Evolutionary conservation across 2,113 vertebrate genomes (phyloP).

Genomic region (Pontoporia blainvillei): DNA sequence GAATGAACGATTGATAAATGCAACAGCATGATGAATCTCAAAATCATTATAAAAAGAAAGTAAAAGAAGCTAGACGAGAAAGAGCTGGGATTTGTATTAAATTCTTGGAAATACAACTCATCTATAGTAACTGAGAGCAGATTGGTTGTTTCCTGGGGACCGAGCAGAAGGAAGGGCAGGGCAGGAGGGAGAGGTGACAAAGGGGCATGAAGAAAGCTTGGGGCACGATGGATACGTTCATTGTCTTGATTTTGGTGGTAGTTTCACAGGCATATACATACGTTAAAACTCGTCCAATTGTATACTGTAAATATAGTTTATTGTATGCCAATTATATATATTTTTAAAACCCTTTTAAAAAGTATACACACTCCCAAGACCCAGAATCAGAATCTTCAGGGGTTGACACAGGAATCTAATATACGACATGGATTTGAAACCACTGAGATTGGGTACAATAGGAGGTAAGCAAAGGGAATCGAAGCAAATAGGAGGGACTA

Average conservation of each 20-base stretch:
- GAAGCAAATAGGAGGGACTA: not conserved
- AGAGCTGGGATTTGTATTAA: not conserved
- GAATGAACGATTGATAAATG: not conserved
- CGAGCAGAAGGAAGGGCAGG: not conserved
- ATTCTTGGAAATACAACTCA: not conserved
- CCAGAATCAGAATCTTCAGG: not conserved
- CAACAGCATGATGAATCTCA: not conserved
- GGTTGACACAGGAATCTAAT: not conserved
- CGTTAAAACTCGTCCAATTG: not conserved
- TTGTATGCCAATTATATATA: not conserved
- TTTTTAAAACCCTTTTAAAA: not conserved
- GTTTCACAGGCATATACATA: not conserved
- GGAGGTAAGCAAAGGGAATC: not conserved
- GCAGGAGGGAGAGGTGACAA: not conserved
- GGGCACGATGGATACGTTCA: not conserved
- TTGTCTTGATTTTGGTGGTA: not conserved
- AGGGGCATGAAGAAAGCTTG: not conserved
- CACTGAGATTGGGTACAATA: not conserved
- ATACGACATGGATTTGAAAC: not conserved
- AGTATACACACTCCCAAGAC: not conserved
- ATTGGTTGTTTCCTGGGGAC: not conserved
- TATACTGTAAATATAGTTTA: not conserved
- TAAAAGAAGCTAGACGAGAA: not conserved
- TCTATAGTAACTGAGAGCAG: not conserved
- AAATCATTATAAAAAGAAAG: not conserved